These are phyloP conservation scores for Patella ulyssiponensis DNA, from an alignment of 2,888 invertebrate genomes.

Conservation along the genomic window DNA sequence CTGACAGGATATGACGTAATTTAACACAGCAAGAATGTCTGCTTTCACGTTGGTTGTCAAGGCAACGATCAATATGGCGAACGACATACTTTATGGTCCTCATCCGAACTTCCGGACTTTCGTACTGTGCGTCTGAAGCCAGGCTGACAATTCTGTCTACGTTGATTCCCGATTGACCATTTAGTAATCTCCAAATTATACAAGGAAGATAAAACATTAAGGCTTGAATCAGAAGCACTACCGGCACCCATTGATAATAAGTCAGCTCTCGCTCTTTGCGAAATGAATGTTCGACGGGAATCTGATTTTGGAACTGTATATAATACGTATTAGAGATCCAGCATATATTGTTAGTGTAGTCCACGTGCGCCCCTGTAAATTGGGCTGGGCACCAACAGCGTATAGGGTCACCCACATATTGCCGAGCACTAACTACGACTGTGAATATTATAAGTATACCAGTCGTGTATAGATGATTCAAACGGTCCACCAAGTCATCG, in stretches of 20 bases:
- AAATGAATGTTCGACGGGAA: conserved; percentile 46
- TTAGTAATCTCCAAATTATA: conserved; percentile 73
- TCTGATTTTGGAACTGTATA: conserved; percentile 61
- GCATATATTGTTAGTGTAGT: conserved; percentile 75
- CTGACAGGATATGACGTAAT: conserved; percentile 63
- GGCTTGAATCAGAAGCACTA: conserved; percentile 73
- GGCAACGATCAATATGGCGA: conserved; percentile 74
- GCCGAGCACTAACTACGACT: conserved; percentile 70
- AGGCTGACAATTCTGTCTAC: conserved; percentile 70
- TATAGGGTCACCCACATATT: conserved; percentile 72
- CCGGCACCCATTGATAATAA: conserved; percentile 73
- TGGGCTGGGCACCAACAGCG: conserved; percentile 73
- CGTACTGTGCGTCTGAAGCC: conserved; percentile 71
- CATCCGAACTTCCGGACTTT: conserved; percentile 72
- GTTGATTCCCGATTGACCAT: conserved; percentile 74
- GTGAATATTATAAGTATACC: conserved; percentile 71
- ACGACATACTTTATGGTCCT: conserved; percentile 74
- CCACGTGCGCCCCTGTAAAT: conserved; percentile 74
- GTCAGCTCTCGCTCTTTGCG: conserved; percentile 59
- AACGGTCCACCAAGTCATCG: conserved; percentile 70
- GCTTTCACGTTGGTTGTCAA: conserved; percentile 69
- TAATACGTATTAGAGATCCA: conserved; percentile 75
- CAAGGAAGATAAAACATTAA: conserved; percentile 74
- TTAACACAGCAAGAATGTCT: conserved; percentile 65
- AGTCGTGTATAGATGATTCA: conserved; percentile 71